Conservation (phyloP, 2,797 vertebrate species). For the Scarus forsteni region DNA sequence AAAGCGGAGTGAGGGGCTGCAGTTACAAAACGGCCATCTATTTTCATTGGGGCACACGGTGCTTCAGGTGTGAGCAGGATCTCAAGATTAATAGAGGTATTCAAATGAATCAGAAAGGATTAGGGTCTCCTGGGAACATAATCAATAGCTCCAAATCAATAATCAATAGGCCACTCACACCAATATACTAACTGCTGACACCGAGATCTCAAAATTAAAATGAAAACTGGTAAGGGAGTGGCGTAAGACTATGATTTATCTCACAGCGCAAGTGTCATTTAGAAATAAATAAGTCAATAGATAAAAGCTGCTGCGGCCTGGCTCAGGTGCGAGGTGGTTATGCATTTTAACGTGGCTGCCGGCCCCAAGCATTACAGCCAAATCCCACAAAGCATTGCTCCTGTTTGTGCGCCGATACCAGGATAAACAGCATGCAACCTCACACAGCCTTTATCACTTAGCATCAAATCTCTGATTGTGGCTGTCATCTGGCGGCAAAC, state of each 20-base stretch:
- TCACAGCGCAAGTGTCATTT: constrained; percentile 83
- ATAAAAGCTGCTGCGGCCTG: constrained; percentile 76
- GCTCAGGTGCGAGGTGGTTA: constrained; percentile 74
- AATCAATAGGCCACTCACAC: constrained; percentile 92
- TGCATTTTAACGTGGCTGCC: constrained; percentile 80
- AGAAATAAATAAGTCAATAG: constrained; percentile 86
- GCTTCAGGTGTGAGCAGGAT: constrained; percentile 84
- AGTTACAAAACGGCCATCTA: constrained; percentile 83
- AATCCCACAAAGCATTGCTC: constrained; percentile 67
- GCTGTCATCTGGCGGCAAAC: constrained; percentile 59
- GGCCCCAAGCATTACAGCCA: constrained; percentile 64
- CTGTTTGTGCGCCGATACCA: constrained; percentile 47
- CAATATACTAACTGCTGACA: constrained; percentile 91
- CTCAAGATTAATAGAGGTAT: constrained; percentile 89
- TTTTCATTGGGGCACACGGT: constrained; percentile 84
- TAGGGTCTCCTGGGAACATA: constrained; percentile 83
- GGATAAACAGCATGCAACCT: constrained; percentile 72
- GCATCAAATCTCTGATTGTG: constrained; percentile 74
- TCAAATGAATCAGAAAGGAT: constrained; percentile 91
- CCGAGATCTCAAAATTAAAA: constrained; percentile 88
- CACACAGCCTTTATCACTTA: constrained; percentile 70
- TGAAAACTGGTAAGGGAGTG: constrained; percentile 83
- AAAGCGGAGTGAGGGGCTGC: constrained; percentile 70
- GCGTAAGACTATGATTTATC: constrained; percentile 86
- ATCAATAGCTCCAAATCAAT: constrained; percentile 89